Conservation (phyloP, 2,888 invertebrate genomes). For the Brachynemurus nebulosus region DNA sequence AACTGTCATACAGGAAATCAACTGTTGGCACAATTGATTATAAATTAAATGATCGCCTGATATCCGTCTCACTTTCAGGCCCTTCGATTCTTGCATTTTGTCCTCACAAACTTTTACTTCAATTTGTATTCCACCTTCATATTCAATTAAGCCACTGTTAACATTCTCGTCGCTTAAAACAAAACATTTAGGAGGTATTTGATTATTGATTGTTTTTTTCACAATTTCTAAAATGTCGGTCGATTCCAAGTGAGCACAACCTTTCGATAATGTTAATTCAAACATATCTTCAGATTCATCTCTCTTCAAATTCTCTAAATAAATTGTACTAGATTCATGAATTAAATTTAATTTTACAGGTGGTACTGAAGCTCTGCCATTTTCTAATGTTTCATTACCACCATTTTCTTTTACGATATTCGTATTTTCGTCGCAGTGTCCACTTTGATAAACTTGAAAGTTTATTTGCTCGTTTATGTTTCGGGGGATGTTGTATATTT, state of each 20-base stretch:
- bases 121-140: constrained; percentile 66
- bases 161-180: constrained; percentile 37
- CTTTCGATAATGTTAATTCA: constrained; percentile 65
- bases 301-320: neutral
- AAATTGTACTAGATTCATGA: neutral
- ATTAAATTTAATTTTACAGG: constrained; percentile 21
- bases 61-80: constrained; percentile 71
- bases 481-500: constrained; percentile 3
- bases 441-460: too few relatives aligned
- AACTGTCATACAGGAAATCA: constrained; percentile 75
- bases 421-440: neutral
- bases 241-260: constrained; percentile 65
- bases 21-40: constrained; percentile 73
- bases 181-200: constrained; percentile 57
- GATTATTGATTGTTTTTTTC: constrained; percentile 63
- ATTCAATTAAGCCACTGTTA: constrained; percentile 33
- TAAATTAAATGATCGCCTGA: constrained; percentile 81
- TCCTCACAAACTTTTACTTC: constrained; percentile 66
- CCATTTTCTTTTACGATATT: neutral
- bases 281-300: constrained; percentile 31
- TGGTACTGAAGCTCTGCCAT: constrained; percentile 16
- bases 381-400: neutral
- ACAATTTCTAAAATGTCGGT: constrained; percentile 67
- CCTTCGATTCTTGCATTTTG: constrained; percentile 54
- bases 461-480: neutral